These are phyloP conservation scores for Oreochromis mossambicus DNA, from an alignment of 2,797 vertebrate genomes.

Conservation along the genomic window DNA sequence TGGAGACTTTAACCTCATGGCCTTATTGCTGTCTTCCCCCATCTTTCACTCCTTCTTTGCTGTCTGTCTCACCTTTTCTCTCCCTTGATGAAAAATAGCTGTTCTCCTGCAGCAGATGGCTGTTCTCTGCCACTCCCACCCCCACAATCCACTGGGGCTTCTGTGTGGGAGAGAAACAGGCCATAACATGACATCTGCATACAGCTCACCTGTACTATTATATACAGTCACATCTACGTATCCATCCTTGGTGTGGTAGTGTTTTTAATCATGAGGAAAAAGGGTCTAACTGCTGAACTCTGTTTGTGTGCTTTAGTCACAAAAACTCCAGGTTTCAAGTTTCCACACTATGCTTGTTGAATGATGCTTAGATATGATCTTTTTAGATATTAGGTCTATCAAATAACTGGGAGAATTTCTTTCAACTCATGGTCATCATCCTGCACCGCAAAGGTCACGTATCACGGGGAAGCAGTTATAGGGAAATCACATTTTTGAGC, in stretches of 20 bases:
- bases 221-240: slow-evolving; percentile 5
- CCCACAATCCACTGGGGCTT: slow-evolving; percentile 44
- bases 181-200: slow-evolving; percentile 20
- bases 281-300: background rate
- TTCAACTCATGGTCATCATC: background rate
- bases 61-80: background rate
- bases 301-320: background rate
- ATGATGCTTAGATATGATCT: too few species aligned
- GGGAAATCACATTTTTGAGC: background rate
- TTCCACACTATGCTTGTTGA: background rate
- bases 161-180: slow-evolving; percentile 32
- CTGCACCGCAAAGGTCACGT: background rate
- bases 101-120: slow-evolving; percentile 54
- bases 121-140: slow-evolving; percentile 34
- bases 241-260: background rate
- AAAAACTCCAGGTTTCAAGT: background rate
- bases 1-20: background rate
- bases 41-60: background rate
- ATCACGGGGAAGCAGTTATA: background rate
- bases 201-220: slow-evolving; percentile 22
- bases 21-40: background rate
- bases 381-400: background rate
- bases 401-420: background rate
- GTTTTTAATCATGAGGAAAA: background rate
- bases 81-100: slow-evolving; percentile 22